Base-by-base conservation (phyloP, 2,113 vertebrate species). In the Accipiter cooperii region DNA sequence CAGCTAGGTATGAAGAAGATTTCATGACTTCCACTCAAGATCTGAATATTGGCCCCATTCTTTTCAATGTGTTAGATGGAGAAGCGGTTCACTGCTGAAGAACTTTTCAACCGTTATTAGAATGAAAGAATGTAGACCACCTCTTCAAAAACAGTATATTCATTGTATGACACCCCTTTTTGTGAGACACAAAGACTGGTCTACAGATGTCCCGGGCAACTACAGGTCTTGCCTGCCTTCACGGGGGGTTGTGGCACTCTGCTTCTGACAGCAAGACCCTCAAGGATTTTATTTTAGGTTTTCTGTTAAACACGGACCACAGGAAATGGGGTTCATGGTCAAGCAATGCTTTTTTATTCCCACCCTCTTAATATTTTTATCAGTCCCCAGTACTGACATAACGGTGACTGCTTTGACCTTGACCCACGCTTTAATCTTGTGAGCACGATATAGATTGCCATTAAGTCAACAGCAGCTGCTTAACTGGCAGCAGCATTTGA, bases 401-500 rank as follows among this genome's bases (percentile, higher is more conserved):
- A 57, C 3, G 3, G 40, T 80, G 49, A 69, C 69, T 65, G 42
- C 58, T 70, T 60, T 74, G 63, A 85, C 81, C 66, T 57, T 75
- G 70, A 89, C 36, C 65, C 26, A 8, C 5, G 8, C 69, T 91
- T 57, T 71, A 60, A 28, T 84, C 65, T 65, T 89, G 40, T 61
- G 26, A 93, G 49, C 63, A 34, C 34, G n/a, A 1, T 29, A 60
- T 3, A 69, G 49, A 73, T 65, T 73, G 42, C 57, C 36, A 73
- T 84, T 87, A 92, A 89, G 69, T 57, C 69, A 84, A 71, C 11
- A 74, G 82, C 65, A 93, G 54, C 54, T 61, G 54, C 79, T 83
- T 55, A 86, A 88, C 46, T 46, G 33, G 40, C 55, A 86, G 36
- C 64, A 90, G 51, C 44, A 36, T 19, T 84, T 75, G 42, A 84